Percentiles rank a stretch among this genome's conserved stretches.
Evolutionary conservation across 2,888 invertebrate genomes (phyloP).

Genomic region (Ethmia dodecea): DNA sequence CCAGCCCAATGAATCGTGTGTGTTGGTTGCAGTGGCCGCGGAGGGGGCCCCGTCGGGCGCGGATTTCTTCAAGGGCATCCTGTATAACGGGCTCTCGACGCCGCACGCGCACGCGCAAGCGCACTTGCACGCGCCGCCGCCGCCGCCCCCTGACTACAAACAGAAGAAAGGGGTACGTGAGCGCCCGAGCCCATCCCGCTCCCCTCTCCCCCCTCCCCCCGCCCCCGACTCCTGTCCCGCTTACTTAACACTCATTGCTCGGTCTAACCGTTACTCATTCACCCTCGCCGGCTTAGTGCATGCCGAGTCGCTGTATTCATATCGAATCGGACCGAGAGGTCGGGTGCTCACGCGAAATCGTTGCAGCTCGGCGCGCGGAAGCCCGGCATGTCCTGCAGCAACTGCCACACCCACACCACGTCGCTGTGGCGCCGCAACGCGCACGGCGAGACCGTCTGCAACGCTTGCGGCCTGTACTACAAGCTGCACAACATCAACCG

Average conservation of each 20-base stretch:
- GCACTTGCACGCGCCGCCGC: conserved; percentile 30
- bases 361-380: conserved; percentile 82
- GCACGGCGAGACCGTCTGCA: conserved; percentile 97
- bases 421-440: conserved; percentile 86
- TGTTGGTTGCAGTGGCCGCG: conserved; percentile 87
- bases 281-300: neutral
- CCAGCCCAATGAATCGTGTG: conserved; percentile 38
- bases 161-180: conserved; percentile 75
- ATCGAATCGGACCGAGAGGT: neutral
- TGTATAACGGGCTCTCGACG: conserved; percentile 81
- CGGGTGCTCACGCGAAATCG: neutral
- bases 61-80: conserved; percentile 92
- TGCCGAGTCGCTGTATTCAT: neutral
- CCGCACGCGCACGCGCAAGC: conserved; percentile 38
- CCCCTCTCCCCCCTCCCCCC: neutral
- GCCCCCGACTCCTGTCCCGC: neutral
- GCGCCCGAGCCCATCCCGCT: conserved; percentile 23
- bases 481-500: conserved; percentile 95
- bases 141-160: conserved; percentile 66
- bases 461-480: conserved; percentile 98
- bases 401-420: conserved; percentile 93
- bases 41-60: conserved; percentile 88
- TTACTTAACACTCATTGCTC: conserved; percentile 33
- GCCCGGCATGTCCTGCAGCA: conserved; percentile 89
- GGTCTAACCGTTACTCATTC: conserved; percentile 14